Evolutionary conservation across 35 echinoderm and acorn worm species (phyloP), one percentile per base, ranked within the genome.

Genomic region (Holothuria glaberrima): DNA sequence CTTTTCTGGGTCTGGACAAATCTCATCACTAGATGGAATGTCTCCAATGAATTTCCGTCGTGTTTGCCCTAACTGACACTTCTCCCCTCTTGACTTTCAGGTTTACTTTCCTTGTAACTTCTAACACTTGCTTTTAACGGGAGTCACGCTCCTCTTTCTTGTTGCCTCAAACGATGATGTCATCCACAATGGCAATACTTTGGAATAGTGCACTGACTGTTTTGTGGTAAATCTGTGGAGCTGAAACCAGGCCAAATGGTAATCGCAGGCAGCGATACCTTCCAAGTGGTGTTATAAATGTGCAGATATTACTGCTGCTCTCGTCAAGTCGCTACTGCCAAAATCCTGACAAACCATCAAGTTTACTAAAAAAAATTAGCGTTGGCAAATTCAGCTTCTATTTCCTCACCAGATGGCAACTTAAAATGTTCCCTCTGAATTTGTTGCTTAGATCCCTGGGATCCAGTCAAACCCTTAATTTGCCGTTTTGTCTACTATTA

Each of bases 381-480:
- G 7, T 7, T 7, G 7, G 83, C 83, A 86, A 86, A 33, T 41
- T 36, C 54, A 21, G 54, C 81, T 17, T 21, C 59, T 14, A 89
- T 83, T 24, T 83, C 92, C 69, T 94, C 92, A 12, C 62, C 16
- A 12, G 88, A 78, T 59, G 92, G 92, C 33, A 89, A 63, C 48
- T 82, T 89, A 31, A 32, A 94, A 33, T 90, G 88, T 69, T 78
- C 66, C 30, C 92, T 52, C 52, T 94, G 89, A 5, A 89, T 79
- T 12, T 60, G 69, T 59, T 68, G 57, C 92, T 94, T 17, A 94
- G 85, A 41, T 91, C 74, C n/a, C 31, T 64, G 22, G 90, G 89
- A 31, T 94, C 90, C 22, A 94, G 52, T 63, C 89, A 94, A 7
- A 94, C 77, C 17, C 71, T 58, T 1, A 94, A 34, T 30, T 94